These are phyloP conservation scores for Blennius ocellaris DNA, from an alignment of 2,113 vertebrate genomes.

Conservation along the genomic window DNA sequence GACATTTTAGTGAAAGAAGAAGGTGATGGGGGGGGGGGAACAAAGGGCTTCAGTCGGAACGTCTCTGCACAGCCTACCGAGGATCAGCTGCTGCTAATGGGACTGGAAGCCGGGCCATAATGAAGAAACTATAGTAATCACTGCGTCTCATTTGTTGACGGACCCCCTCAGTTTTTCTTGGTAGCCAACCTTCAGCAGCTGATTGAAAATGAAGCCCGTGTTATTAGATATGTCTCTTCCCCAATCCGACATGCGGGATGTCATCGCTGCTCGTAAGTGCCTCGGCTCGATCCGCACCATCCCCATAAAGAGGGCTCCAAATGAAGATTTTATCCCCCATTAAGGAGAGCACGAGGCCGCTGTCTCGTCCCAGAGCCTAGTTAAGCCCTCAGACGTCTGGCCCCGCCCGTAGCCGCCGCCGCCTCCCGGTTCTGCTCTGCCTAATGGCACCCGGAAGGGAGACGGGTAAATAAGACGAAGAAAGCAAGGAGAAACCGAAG, in stretches of 20 bases:
- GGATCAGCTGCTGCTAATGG: background rate
- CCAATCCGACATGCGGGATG: conserved; percentile 10
- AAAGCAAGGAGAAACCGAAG: conserved; percentile 56
- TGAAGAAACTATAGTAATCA: conserved; percentile 7
- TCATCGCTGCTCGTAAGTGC: conserved; percentile 39
- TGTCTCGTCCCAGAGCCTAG: conserved; percentile 51
- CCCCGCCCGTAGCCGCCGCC: conserved; percentile 32
- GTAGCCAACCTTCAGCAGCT: conserved; percentile 10
- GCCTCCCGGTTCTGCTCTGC: conserved; percentile 5
- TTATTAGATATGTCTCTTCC: conserved; percentile 28
- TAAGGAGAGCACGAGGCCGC: conserved; percentile 42
- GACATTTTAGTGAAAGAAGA: conserved; percentile 77
- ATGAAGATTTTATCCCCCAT: conserved; percentile 55
- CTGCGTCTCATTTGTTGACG: conserved; percentile 8
- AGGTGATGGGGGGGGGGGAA: conserved; percentile 56
- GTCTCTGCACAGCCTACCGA: background rate
- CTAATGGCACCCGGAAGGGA: conserved; percentile 57
- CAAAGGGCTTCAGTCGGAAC: conserved; percentile 62
- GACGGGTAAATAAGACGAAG: conserved; percentile 52
- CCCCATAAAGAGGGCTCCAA: conserved; percentile 32
- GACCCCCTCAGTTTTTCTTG: background rate
- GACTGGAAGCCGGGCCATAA: conserved; percentile 3
- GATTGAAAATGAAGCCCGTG: conserved; percentile 14
- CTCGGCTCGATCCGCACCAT: conserved; percentile 12
- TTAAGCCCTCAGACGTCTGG: conserved; percentile 69